phyloP scores from a whole-genome alignment of 2,888 invertebrate species.

The Yponomeuta cagnagella region DNA sequence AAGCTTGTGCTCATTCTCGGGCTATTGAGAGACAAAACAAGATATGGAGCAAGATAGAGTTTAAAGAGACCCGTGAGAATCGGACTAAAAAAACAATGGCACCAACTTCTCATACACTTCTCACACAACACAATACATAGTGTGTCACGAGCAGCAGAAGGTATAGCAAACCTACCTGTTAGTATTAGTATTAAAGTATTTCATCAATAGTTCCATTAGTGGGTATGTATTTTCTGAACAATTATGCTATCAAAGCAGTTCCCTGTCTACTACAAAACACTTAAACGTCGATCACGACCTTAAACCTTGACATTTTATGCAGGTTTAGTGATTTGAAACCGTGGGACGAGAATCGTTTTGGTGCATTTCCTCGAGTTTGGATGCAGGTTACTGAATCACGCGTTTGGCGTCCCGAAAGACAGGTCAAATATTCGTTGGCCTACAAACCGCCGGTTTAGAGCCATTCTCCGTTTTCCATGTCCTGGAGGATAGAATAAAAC shows the following conservation, averaged over 20 bases:
- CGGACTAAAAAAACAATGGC: neutral
- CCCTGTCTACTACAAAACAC: too few relatives aligned
- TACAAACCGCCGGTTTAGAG: constrained; percentile 36
- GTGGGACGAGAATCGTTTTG: neutral
- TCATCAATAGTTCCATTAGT: too few relatives aligned
- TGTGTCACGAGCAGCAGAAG: neutral
- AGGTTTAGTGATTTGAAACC: neutral
- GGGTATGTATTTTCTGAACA: too few relatives aligned
- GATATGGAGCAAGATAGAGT: neutral
- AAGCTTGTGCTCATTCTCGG: too few relatives aligned
- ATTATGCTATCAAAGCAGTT: too few relatives aligned
- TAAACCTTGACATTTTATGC: too few relatives aligned
- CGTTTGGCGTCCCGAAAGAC: constrained; percentile 26
- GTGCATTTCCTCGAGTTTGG: too few relatives aligned
- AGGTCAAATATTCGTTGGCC: constrained; percentile 67
- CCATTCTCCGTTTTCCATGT: too few relatives aligned
- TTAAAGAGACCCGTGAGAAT: neutral
- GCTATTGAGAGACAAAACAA: too few relatives aligned
- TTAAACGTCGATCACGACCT: too few relatives aligned
- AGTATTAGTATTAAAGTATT: too few relatives aligned
- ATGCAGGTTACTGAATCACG: neutral
- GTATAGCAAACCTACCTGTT: neutral
- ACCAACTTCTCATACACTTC: neutral
- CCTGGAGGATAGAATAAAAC: too few relatives aligned
- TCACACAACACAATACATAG: neutral